phyloP scores from a whole-genome alignment of 2,797 vertebrate species.

The Premnoplex brunnescens region DNA sequence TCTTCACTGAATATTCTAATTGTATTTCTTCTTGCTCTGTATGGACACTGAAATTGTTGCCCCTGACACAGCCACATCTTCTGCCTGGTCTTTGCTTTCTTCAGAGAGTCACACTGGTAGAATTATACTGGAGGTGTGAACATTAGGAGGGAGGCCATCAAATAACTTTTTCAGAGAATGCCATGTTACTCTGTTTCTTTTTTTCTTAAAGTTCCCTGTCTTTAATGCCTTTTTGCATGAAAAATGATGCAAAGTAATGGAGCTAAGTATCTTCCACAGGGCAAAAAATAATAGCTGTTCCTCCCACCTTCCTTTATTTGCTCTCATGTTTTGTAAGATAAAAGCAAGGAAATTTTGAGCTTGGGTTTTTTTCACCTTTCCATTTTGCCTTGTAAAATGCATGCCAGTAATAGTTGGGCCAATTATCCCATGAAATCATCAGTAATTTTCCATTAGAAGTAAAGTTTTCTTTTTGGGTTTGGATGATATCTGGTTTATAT shows the following conservation, averaged over 20 bases:
- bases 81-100: background rate
- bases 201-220: background rate
- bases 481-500: background rate
- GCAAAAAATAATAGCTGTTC: background rate
- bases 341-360: accelerated
- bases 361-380: background rate
- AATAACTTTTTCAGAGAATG: background rate
- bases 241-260: background rate
- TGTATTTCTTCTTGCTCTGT: background rate
- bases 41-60: background rate
- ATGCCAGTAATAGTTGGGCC: background rate
- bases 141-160: background rate
- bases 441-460: background rate
- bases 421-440: background rate
- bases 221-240: background rate
- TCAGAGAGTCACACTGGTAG: background rate
- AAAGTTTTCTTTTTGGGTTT: background rate
- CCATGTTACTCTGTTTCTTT: background rate
- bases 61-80: background rate
- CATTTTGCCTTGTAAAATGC: background rate
- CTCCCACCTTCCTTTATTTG: background rate
- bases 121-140: background rate
- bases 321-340: background rate
- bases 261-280: background rate
- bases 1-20: background rate